These are phyloP conservation scores for Anoplolepis gracilipes DNA, from an alignment of 1,140 invertebrate genomes.

Conservation along the genomic window DNA sequence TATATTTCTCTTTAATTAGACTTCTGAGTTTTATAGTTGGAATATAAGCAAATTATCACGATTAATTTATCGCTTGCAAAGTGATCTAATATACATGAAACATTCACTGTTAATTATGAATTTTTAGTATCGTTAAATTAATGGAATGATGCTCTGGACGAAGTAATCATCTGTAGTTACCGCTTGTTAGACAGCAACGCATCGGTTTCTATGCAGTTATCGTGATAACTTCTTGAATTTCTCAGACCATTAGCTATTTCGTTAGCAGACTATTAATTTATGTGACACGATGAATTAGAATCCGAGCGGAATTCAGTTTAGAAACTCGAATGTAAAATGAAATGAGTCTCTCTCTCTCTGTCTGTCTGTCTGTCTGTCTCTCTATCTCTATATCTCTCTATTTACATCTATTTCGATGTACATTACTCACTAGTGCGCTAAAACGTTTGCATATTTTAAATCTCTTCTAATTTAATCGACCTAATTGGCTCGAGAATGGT, in stretches of 20 bases:
- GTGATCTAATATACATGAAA: too few relatives aligned
- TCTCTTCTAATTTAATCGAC: conserved; percentile 4
- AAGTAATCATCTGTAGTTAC: conserved; percentile 42
- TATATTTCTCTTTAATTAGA: neutral
- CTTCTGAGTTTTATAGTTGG: neutral
- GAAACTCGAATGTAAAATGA: conserved; percentile 45
- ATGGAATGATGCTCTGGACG: conserved; percentile 20
- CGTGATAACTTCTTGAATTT: conserved; percentile 58
- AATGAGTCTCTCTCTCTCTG: neutral
- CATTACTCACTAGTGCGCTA: neutral
- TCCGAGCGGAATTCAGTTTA: conserved; percentile 51
- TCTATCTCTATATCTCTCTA: neutral
- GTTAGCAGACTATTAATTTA: conserved; percentile 57
- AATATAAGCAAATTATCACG: neutral
- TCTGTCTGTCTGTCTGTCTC: too few relatives aligned
- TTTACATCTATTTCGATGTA: too few relatives aligned
- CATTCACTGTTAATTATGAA: conserved; percentile 33
- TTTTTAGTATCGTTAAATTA: conserved; percentile 39
- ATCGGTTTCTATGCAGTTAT: conserved; percentile 19
- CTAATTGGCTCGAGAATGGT: conserved; percentile 22
- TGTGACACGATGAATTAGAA: conserved; percentile 54
- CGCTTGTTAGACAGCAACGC: conserved; percentile 43
- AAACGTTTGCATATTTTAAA: conserved; percentile 17
- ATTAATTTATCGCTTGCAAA: conserved; percentile 27
- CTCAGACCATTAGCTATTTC: conserved; percentile 54